Base-by-base conservation (phyloP, 1,140 invertebrate genomes). In the Drosophila tropicalis region DNA sequence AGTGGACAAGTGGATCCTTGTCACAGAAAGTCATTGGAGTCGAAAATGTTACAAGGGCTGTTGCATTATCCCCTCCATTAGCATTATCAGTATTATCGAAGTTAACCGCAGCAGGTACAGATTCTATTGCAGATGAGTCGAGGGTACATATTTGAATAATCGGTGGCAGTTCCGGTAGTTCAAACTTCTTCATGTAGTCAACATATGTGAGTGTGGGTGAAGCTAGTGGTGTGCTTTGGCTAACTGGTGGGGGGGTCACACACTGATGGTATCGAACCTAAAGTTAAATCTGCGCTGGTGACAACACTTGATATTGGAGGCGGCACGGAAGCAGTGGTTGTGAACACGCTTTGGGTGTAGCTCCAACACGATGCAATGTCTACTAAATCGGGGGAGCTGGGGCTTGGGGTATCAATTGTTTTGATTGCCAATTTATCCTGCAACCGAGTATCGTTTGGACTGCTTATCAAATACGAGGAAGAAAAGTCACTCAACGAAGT, bases 161-260 rank as follows among this genome's bases (percentile, higher is more conserved):
- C 9, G 76, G 82, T 15, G 86, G 86, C 36, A 90, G 69, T 36
- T 90, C 86, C 5, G 86, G 86, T 51, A 90, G 66, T 12, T 90
- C 76, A 77, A 90, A 90, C 56, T 80, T 69, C 58, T 90, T 90
- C 81, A 90, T 86, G 61, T 90, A 90, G 54, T 90, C 81, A 29
- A 63, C 41, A 25, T 90, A 90, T 13, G 84, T 81, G 13, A 75
- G 44, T 4, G 73, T 64, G n/a, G 68, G 63, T 34, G 62, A 71
- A 39, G 72, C 39, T 17, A 61, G 36, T 51, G 54, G 62, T 34
- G 68, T 62, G 62, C 68, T 60, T 32, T 63, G 62, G 12, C 12
- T 54, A 32, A 13, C 57, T 15, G n/a, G 13, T 10, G 5, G 1
- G 25, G 25, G 12, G 7, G 3, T 57, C 22, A 4, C 32, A 58